phyloP scores from a whole-genome alignment of 92 coral and sea anemone genomes.

The Galaxea fascicularis region DNA sequence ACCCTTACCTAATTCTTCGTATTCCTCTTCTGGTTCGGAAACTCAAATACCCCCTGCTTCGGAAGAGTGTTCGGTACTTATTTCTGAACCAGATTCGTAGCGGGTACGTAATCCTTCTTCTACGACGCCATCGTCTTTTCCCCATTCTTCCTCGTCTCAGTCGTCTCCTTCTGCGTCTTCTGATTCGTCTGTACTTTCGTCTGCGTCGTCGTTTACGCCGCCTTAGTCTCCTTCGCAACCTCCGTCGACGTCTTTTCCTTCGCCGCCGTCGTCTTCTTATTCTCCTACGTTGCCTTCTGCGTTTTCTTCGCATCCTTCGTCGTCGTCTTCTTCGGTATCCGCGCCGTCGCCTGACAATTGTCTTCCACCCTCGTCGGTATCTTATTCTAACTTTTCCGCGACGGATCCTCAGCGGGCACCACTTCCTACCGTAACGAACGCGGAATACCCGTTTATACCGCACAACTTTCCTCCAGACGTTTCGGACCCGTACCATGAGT shows the following conservation, averaged over 20 bases:
- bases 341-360: constrained; percentile 20
- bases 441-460: constrained; percentile 13
- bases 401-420: background rate
- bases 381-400: background rate
- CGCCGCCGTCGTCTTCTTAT: constrained; percentile 23
- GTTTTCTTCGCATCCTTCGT: constrained; percentile 8
- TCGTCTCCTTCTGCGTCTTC: constrained; percentile 10
- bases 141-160: constrained; percentile 1
- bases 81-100: background rate
- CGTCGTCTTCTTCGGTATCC: constrained; percentile 23
- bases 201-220: constrained; percentile 23
- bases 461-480: constrained; percentile 4
- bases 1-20: constrained; percentile 21
- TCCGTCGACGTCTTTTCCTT: constrained; percentile 29
- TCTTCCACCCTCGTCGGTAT: constrained; percentile 1
- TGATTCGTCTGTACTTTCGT: constrained; percentile 12
- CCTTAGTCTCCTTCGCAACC: background rate
- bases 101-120: background rate
- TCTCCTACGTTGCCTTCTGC: constrained; percentile 19
- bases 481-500: background rate
- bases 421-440: constrained; percentile 25
- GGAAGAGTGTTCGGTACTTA: background rate
- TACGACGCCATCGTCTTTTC: background rate
- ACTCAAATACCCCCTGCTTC: constrained; percentile 14
- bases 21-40: constrained; percentile 31